Evolutionary conservation across 2,888 invertebrate species (phyloP), one percentile per base, ranked within the genome.

Genomic region (Galerucella calmariensis): DNA sequence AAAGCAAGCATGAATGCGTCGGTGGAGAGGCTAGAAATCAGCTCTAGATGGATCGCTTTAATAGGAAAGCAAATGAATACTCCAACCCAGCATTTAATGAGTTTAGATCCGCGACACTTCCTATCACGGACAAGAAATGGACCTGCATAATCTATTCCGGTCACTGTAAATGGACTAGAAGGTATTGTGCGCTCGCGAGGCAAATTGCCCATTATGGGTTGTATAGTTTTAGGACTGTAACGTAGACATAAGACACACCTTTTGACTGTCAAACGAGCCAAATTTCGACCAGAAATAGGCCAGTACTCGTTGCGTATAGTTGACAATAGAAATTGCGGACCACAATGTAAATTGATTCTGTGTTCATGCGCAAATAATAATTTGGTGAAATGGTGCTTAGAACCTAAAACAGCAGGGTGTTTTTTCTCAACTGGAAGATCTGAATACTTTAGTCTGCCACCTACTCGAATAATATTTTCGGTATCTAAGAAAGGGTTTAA

Each of bases 1-100:
- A 80, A 72, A 5, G 79, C 74, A n/a, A 75, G 76, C 3, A 80
- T 16, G 59, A 81, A 81, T 4, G 78, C 62, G 2, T 78, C 75
- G 2, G 79, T 75, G n/a, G 75, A 69, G 4, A 81, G 67, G 51
- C 72, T 74, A 3, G 71, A 69, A 1, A 77, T 79, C 10, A 77
- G 48, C 56, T 81, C 81, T n/a, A 81, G 41, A 67, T 80, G 80
- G 2, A 79, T 70, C 0, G 80, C 80, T 10, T 75, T 71, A 5
- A 72, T 69, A 6, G 67, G 12, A 27, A 27, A 27, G 27, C 27
- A 27, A 27, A 27, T 27, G 27, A 27, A 27, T 27, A 27, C 27
- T 27, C 27, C 27, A 27, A 27, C 27, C 27, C 27, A 27, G 27
- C 27, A 27, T 27, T 27, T 27, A 27, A 27, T 27, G 27, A 27